A percentile compares a stretch with the other conserved stretches of the same genome.
Evolutionary conservation across 2,113 vertebrate species (phyloP).

Genomic region (Neofelis nebulosa): DNA sequence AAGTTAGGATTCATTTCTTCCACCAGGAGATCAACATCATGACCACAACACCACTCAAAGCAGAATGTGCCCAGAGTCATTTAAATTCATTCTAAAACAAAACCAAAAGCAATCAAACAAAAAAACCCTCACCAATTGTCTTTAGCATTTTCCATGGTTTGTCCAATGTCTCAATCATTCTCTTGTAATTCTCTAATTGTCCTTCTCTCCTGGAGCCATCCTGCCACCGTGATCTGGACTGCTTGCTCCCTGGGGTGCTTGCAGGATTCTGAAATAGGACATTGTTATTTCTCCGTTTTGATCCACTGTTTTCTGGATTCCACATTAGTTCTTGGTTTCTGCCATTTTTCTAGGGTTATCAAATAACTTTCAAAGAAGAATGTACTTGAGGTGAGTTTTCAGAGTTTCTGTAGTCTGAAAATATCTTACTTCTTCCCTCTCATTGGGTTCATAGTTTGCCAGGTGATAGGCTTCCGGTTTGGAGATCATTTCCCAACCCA

Average conservation of each 20-base stretch:
- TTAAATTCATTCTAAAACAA: not conserved
- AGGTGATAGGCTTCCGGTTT: not conserved
- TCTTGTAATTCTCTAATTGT: not conserved
- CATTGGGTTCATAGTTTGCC: not conserved
- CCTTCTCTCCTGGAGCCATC: not conserved
- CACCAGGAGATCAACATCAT: not conserved
- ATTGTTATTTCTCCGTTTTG: not conserved
- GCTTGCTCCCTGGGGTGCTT: not conserved
- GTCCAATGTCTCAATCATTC: not conserved
- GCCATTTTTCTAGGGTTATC: not conserved
- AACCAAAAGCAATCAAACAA: not conserved
- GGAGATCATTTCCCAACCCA: not conserved
- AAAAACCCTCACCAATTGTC: not conserved
- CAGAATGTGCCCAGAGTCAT: not conserved
- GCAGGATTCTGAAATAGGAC: not conserved
- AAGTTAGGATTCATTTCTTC: not conserved
- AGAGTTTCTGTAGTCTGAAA: not conserved
- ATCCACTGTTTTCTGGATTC: not conserved
- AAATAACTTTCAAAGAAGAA: not conserved
- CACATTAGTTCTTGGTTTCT: not conserved
- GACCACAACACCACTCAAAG: not conserved
- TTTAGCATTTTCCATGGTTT: not conserved
- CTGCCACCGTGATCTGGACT: no score
- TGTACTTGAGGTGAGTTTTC: not conserved
- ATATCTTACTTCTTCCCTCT: not conserved